Conservation (phyloP, 2,113 vertebrate genomes). For the Macrotis lagotis region DNA sequence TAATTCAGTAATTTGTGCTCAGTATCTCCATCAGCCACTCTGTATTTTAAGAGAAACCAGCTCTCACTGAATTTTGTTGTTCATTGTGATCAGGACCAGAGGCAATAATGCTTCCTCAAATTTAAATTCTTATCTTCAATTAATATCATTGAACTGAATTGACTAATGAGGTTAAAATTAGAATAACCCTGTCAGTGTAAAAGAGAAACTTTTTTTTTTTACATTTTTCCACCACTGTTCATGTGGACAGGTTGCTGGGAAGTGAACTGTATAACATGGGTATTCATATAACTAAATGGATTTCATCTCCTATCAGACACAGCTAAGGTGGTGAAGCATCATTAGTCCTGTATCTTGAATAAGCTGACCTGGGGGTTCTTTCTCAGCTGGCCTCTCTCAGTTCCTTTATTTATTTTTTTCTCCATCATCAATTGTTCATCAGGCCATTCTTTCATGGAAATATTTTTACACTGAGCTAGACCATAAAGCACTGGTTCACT, state of each 20-base stretch:
- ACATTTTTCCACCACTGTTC: slow-evolving; percentile 21
- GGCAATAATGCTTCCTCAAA: neutral
- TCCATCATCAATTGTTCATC: neutral
- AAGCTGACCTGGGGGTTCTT: neutral
- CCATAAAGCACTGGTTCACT: neutral
- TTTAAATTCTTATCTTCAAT: slow-evolving; percentile 16
- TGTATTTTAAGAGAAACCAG: neutral
- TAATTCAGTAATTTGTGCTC: neutral
- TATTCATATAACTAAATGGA: slow-evolving; percentile 31
- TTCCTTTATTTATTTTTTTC: slow-evolving; percentile 15
- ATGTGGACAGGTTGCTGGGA: slow-evolving; percentile 20
- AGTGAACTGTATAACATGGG: slow-evolving; percentile 48
- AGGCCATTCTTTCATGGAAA: neutral
- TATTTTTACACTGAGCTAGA: slow-evolving; percentile 13
- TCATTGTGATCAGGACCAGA: neutral
- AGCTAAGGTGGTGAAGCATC: neutral
- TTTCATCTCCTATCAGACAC: neutral
- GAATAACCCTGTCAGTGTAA: slow-evolving; percentile 26
- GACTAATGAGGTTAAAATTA: slow-evolving; percentile 36
- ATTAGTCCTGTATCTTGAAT: neutral
- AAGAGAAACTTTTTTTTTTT: slow-evolving; percentile 13
- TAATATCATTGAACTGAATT: slow-evolving; percentile 41
- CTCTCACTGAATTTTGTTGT: neutral
- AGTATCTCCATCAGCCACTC: neutral
- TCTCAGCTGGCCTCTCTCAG: neutral